Percentiles rank a stretch among this genome's conserved stretches.
Conservation (phyloP, 2,113 vertebrate species). For the Meleagris gallopavo region DNA sequence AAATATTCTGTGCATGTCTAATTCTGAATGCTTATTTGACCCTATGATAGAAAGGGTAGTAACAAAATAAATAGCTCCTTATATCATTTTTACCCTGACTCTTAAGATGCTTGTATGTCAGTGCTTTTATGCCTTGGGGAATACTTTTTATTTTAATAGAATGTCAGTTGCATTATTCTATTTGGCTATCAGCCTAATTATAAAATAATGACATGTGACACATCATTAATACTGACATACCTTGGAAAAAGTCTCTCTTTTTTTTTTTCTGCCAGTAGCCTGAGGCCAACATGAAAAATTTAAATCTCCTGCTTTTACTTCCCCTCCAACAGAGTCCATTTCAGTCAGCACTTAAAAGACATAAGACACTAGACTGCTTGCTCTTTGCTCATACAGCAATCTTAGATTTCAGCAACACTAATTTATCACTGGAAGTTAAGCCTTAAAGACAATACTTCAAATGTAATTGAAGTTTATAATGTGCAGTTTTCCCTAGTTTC, state of each 20-base stretch:
- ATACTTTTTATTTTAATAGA: conserved; percentile 49
- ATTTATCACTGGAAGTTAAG: neutral
- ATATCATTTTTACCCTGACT: neutral
- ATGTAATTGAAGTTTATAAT: neutral
- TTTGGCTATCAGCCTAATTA: conserved; percentile 64
- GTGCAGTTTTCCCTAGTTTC: neutral
- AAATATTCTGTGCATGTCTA: conserved; percentile 2
- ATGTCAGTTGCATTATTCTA: conserved; percentile 40
- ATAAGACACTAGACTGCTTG: neutral
- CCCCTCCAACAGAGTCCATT: neutral
- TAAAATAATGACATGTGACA: conserved; percentile 56
- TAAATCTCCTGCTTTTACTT: conserved; percentile 12
- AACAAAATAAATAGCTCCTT: neutral
- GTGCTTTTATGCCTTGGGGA: conserved; percentile 6
- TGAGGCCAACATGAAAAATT: conserved; percentile 19
- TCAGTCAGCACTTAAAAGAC: conserved; percentile 11
- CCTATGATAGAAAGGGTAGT: conserved; percentile 5
- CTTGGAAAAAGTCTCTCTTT: conserved; percentile 13
- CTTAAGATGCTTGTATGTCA: conserved; percentile 41
- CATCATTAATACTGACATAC: neutral
- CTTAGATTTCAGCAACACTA: neutral
- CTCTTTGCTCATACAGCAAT: neutral
- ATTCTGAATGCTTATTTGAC: conserved; percentile 23
- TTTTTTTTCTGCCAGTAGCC: conserved; percentile 45
- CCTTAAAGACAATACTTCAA: neutral